Base-by-base conservation (phyloP, 2,888 invertebrate species). In the Drosophila melanosoma region DNA sequence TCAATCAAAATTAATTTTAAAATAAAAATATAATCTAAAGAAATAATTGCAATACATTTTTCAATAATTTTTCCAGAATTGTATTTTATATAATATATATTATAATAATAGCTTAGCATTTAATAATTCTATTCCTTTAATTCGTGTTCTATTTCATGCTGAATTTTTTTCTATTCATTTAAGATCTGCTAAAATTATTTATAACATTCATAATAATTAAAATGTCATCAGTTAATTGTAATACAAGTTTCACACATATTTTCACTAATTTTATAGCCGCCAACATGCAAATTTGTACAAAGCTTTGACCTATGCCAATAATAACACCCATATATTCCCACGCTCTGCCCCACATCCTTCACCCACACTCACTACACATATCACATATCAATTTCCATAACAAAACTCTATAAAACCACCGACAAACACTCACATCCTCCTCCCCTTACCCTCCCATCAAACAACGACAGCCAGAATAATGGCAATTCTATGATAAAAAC, bases 401-500 rank as follows among this genome's bases (percentile, higher is more conserved):
- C 58, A 57, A 53, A 83, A 59, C 63, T 71, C 52, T 67, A 49
- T 48, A 45, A 71, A 54, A 63, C 60, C 70, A 69, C 12, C 23
- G 54, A 20, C 64, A 32, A 62, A 23, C 45, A 45, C n/a, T n/a
- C 45, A 45, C 40, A 40, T 45, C 45, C 23, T 23, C 36, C 36
- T 20, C 42, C 20, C 20, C 45, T 20, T 4, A 12, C 7, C 45
- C 57, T 59, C 64, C 66, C 36, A 20, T 59, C 52, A 53, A 66
- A 42, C 12, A 56, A 54, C 61, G 48, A 59, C 15, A 35, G 20
- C 20, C 29, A 54, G 64, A 67, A 73, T 73, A 79, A 76, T 69
- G 78, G 53, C 78, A 82, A 76, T 90, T 85, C 76, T 74, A 80
- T 78, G 78, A 76, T 88, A 74, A 88, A 76, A 82, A 80, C 71